A percentile compares a stretch with the other conserved stretches of the same genome.
These are phyloP conservation scores for Mercenaria mercenaria DNA, from an alignment of 1,140 invertebrate species.

Conservation along the genomic window DNA sequence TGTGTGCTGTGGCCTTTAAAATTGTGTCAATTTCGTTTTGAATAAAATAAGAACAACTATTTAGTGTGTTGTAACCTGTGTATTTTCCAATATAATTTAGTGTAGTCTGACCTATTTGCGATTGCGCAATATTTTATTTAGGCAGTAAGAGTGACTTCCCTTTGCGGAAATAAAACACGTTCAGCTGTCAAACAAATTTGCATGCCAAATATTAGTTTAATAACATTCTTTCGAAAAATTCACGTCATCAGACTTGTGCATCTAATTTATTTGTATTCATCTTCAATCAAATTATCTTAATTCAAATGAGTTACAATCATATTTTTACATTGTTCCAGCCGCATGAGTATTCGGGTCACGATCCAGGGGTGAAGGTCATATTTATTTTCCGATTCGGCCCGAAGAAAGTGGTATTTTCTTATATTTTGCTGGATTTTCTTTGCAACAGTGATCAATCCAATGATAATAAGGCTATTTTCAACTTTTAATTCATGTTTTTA, in stretches of 20 bases:
- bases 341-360: background rate
- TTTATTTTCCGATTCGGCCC: slow-evolving; percentile 28
- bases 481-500: slow-evolving; percentile 36
- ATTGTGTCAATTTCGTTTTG: too few species aligned
- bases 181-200: background rate
- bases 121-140: slow-evolving; percentile 45
- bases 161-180: slow-evolving; percentile 12
- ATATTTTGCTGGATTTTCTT: background rate
- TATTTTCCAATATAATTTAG: too few species aligned
- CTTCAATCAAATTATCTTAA: background rate
- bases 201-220: background rate
- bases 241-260: too few species aligned
- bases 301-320: background rate
- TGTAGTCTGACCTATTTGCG: too few species aligned
- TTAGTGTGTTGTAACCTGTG: too few species aligned
- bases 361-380: slow-evolving; percentile 30
- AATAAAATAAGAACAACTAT: too few species aligned
- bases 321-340: background rate
- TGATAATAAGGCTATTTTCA: background rate
- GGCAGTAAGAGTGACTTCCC: slow-evolving; percentile 32
- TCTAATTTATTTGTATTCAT: background rate
- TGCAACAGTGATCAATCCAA: background rate
- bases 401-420: slow-evolving; percentile 1
- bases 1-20: too few species aligned
- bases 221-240: background rate